Conservation (phyloP, 2,797 vertebrate species). For the Carcharodon carcharias region DNA sequence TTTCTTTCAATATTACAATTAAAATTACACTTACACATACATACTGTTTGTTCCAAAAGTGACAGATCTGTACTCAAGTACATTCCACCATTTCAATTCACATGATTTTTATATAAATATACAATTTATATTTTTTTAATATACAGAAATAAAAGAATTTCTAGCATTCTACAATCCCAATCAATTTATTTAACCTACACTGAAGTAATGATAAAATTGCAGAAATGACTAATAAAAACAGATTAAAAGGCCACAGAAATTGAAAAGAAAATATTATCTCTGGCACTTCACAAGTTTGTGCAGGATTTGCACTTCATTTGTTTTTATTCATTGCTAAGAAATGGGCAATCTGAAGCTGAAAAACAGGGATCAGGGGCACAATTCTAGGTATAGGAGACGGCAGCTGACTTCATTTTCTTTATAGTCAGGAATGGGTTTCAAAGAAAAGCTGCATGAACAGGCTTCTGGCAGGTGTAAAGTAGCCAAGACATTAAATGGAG, state of each 20-base stretch:
- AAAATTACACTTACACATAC: background rate
- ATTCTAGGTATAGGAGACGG: background rate
- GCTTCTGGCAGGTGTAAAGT: background rate
- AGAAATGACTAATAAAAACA: background rate
- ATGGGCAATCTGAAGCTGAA: background rate
- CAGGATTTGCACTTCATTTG: background rate
- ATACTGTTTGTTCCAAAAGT: background rate
- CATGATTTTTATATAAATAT: background rate
- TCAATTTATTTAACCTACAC: background rate
- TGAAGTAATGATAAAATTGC: background rate
- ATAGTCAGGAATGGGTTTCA: background rate
- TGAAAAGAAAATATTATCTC: background rate
- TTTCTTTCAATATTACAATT: constrained; percentile 5
- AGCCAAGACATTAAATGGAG: background rate
- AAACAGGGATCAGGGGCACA: background rate
- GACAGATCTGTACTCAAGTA: background rate
- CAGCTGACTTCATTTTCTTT: background rate
- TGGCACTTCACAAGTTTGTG: background rate
- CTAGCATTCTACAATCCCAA: background rate
- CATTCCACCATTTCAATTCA: background rate
- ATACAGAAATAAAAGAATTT: background rate
- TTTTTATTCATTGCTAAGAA: background rate
- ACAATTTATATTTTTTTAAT: background rate
- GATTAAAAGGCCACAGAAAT: background rate
- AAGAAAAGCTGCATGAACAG: background rate